Evolutionary conservation across 2,113 vertebrate species (phyloP).

Genomic region (Varanus komodoensis): DNA sequence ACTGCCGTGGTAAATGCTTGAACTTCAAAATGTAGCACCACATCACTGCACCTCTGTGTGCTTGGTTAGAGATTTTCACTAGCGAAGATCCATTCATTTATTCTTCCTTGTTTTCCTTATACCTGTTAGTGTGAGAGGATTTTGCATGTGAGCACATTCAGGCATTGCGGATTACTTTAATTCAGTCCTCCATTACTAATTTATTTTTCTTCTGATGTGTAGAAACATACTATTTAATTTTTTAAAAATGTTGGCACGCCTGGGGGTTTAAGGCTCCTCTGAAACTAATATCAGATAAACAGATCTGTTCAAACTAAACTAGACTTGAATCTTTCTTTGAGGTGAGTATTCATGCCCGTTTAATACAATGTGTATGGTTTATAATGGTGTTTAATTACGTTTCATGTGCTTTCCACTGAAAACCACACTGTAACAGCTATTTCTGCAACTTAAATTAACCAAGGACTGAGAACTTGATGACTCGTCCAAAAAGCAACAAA

Average conservation of each 20-base stretch:
- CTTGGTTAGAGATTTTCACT: background rate
- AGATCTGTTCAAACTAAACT: constrained; percentile 25
- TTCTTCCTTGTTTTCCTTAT: constrained; percentile 20
- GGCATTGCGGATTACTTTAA: constrained; percentile 17
- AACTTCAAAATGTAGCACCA: too few relatives aligned
- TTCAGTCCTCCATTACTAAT: background rate
- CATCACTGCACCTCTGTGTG: background rate
- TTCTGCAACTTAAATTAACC: constrained; percentile 21
- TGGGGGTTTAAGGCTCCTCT: background rate
- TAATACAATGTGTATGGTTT: constrained; percentile 30
- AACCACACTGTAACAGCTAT: background rate
- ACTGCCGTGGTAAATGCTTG: too few relatives aligned
- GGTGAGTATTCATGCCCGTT: constrained; percentile 32
- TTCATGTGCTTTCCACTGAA: constrained; percentile 31
- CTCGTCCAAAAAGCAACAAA: background rate
- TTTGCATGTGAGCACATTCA: background rate
- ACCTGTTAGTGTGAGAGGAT: background rate
- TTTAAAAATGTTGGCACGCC: constrained; percentile 27
- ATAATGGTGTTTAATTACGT: constrained; percentile 32
- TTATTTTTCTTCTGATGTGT: background rate
- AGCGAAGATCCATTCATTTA: constrained; percentile 14
- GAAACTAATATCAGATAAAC: constrained; percentile 31
- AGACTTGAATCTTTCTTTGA: constrained; percentile 16
- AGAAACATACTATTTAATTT: constrained; percentile 24
- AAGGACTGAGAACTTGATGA: background rate